Evolutionary conservation across 2,797 vertebrate genomes (phyloP).

Genomic region (Delichon dasypus): DNA sequence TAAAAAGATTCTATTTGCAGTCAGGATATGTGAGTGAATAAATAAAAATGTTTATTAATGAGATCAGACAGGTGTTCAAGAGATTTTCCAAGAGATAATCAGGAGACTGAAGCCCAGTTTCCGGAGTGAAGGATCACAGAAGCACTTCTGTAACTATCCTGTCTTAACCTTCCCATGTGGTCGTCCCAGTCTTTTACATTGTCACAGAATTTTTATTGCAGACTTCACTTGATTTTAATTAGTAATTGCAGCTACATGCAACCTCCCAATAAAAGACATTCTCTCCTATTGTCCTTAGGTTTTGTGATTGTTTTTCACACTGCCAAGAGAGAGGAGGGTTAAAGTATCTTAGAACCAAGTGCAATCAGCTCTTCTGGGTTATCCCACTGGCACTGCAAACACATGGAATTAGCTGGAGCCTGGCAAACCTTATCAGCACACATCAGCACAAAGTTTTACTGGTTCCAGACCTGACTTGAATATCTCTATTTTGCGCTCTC

Average conservation of each 20-base stretch:
- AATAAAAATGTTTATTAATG: constrained; percentile 9
- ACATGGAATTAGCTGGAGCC: not conserved
- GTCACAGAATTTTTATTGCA: constrained; percentile 25
- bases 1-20: not conserved
- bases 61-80: not conserved
- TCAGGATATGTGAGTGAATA: not conserved
- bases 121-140: not conserved
- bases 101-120: not conserved
- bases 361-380: not conserved
- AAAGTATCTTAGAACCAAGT: not conserved
- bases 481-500: not conserved
- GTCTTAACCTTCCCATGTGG: not conserved
- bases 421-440: not conserved
- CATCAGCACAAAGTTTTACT: not conserved
- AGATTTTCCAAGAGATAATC: not conserved
- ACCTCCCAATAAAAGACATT: constrained; percentile 17
- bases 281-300: not conserved
- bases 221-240: constrained; percentile 45
- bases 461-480: not conserved
- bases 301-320: not conserved
- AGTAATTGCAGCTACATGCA: constrained; percentile 35
- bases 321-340: not conserved
- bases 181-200: not conserved
- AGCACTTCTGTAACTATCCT: not conserved
- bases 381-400: not conserved